Percentiles rank a stretch among this genome's conserved stretches.
phyloP scores from a whole-genome alignment of 1,140 invertebrate species.

The Gryon sp. region DNA sequence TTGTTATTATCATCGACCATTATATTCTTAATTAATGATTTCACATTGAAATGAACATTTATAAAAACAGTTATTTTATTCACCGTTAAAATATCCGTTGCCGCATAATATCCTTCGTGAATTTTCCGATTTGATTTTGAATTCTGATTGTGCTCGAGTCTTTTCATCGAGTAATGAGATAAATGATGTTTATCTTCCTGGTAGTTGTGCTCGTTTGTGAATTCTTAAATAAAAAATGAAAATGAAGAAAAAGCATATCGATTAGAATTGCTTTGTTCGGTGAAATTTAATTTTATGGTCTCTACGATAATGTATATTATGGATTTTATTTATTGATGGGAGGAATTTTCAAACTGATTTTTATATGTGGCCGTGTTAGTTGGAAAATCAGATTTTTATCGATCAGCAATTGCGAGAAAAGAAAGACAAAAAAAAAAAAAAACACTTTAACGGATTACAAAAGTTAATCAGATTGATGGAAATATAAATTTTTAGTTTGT shows the following conservation, averaged over 20 bases:
- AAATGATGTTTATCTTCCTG: conserved; percentile 67
- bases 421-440: no score
- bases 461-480: no score
- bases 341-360: no score
- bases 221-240: conserved; percentile 49
- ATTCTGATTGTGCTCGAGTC: conserved; percentile 63
- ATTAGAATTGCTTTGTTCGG: no score
- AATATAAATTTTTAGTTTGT: no score
- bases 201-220: conserved; percentile 67
- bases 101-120: conserved; percentile 85
- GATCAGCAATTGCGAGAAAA: no score
- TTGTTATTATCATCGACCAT: background rate
- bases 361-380: no score
- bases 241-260: background rate
- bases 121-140: conserved; percentile 77
- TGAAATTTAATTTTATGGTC: background rate
- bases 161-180: conserved; percentile 68
- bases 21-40: no score
- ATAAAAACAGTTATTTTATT: conserved; percentile 32
- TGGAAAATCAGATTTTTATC: no score
- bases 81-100: conserved; percentile 86
- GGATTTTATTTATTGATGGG: no score
- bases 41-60: background rate
- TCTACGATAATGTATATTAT: no score
- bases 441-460: no score